A percentile compares a stretch with the other conserved stretches of the same genome.
Conservation (phyloP, 2,113 vertebrate genomes). For the Pollimyrus isidori region DNA sequence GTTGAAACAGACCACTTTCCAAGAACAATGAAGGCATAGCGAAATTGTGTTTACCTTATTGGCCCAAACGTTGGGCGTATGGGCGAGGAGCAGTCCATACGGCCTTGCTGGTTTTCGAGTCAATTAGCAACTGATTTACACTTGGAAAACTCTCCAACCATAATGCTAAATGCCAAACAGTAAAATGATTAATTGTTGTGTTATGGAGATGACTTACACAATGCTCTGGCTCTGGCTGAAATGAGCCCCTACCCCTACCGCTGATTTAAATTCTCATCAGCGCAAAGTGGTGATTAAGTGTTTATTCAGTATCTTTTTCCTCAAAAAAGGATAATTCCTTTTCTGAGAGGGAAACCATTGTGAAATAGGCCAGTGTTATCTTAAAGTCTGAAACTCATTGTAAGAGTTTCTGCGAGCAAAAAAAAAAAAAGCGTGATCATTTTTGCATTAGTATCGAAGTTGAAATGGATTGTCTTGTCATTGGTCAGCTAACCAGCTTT, state of each 20-base stretch:
- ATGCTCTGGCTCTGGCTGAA: neutral
- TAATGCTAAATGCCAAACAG: neutral
- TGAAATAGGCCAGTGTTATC: neutral
- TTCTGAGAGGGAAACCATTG: neutral
- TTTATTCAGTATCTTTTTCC: neutral
- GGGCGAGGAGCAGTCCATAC: neutral
- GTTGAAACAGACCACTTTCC: conserved; percentile 1
- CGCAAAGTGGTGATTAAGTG: neutral
- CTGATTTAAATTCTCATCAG: neutral
- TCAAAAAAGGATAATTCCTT: neutral
- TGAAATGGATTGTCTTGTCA: neutral
- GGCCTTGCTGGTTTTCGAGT: neutral
- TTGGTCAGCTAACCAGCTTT: conserved; percentile 1
- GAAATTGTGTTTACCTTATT: neutral
- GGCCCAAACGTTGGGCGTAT: neutral
- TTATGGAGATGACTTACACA: neutral
- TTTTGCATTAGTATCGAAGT: neutral
- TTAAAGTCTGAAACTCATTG: neutral
- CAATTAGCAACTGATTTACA: conserved; percentile 10
- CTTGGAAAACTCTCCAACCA: neutral
- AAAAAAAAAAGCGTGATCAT: neutral
- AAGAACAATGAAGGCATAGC: conserved; percentile 10
- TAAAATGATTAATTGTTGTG: neutral
- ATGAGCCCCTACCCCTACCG: neutral
- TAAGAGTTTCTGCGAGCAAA: neutral